A percentile compares a stretch with the other conserved stretches of the same genome.
Evolutionary conservation across 2,797 vertebrate genomes (phyloP).

Genomic region (Hoplostethus atlanticus): DNA sequence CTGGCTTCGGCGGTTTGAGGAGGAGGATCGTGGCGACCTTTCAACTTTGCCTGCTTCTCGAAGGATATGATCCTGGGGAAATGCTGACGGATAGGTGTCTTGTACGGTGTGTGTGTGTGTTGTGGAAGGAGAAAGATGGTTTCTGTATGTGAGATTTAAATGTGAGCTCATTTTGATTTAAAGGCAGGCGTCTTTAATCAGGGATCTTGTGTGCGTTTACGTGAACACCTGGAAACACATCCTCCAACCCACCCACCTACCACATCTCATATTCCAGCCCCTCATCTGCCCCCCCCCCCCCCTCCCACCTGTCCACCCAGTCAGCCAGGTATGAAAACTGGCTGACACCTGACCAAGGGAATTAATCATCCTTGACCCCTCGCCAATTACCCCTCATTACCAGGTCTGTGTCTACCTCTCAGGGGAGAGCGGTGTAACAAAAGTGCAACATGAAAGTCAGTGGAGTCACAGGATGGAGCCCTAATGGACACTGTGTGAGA

Average conservation of each 20-base stretch:
- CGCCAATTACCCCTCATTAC: constrained; percentile 87
- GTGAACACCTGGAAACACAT: constrained; percentile 14
- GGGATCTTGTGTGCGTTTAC: not conserved
- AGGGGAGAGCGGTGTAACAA: constrained; percentile 71
- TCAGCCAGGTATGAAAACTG: constrained; percentile 80
- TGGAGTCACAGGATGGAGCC: constrained; percentile 48
- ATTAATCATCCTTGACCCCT: constrained; percentile 88
- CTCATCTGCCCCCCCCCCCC: not conserved
- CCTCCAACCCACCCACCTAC: constrained; percentile 33
- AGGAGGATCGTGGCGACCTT: constrained; percentile 63
- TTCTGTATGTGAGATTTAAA: not conserved
- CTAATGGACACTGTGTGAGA: constrained; percentile 74
- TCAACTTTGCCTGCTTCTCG: constrained; percentile 48
- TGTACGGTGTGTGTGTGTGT: not conserved
- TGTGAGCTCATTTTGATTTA: not conserved
- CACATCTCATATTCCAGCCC: constrained; percentile 64
- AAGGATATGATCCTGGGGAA: constrained; percentile 63
- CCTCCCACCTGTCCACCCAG: constrained; percentile 55
- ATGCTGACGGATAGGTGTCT: constrained; percentile 28
- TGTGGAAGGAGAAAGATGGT: not conserved
- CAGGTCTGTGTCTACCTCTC: constrained; percentile 71
- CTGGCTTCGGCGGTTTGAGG: constrained; percentile 54
- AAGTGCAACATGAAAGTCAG: constrained; percentile 76
- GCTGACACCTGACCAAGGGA: constrained; percentile 81
- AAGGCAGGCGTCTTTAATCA: constrained; percentile 11